Evolutionary conservation across 2,888 invertebrate genomes (phyloP), one percentile per base, ranked within the genome.

Genomic region (Epinotia brunnichana): DNA sequence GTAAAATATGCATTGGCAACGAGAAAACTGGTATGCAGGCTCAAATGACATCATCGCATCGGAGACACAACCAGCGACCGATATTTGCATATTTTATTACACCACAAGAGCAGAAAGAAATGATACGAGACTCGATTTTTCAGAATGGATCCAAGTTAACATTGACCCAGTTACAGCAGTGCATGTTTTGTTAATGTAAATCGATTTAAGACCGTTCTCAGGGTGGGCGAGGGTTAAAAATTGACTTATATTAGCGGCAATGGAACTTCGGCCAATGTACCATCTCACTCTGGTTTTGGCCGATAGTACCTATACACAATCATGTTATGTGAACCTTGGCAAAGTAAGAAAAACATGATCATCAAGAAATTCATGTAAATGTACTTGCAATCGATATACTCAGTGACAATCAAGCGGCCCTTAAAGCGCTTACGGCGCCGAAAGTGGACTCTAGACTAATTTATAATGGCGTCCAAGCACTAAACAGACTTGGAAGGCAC

Each of bases 161-260:
- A 74, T 53, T 74, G 71, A 74, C 74, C 70, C 21, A 74, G 29
- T 74, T 71, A 60, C 53, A 59, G 60, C 57, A 64, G 44, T 69
- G 70, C 60, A 71, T 70, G 59, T 56, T 54, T 70, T 56, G 60
- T 24, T 62, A 62, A 60, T 56, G 61, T 62, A 29, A 51, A 75
- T 75, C 67, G 72, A 75, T 74, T 68, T 69, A 61, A 56, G 54
- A 41, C 24, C 41, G 68, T 69, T 63, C 70, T 39, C 51, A 57
- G 59, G n/a, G 53, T 53, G 41, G 66, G 41, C 69, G 56, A 61
- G 69, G 71, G 69, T 39, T 67, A 56, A 68, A 68, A 70, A 72
- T 15, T n/a, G 19, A 21, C 48, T 59, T 54, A 17, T 39, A 35
- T 19, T n/a, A 21, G 60, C 61, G n/a, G n/a, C n/a, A n/a, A n/a